Percentiles rank a stretch among this genome's conserved stretches.
Evolutionary conservation across 2,888 invertebrate genomes (phyloP).

Genomic region (Tricholauxania praeusta): DNA sequence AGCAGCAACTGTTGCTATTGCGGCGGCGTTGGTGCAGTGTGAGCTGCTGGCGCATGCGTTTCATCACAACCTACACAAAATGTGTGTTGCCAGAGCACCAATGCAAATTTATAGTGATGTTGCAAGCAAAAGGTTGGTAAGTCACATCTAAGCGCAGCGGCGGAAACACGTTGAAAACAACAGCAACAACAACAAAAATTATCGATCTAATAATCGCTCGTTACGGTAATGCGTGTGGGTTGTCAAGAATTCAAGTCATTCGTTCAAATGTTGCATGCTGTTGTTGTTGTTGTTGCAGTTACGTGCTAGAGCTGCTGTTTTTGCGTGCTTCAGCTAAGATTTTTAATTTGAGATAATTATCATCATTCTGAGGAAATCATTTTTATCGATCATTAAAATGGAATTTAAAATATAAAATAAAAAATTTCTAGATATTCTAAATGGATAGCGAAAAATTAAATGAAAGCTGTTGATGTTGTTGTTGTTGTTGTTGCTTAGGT

Average conservation of each 20-base stretch:
- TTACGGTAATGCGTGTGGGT: constrained; percentile 1
- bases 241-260: constrained; percentile 14
- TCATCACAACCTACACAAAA: constrained; percentile 8
- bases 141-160: constrained; percentile 13
- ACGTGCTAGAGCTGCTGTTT: too few relatives aligned
- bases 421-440: too few relatives aligned
- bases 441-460: too few relatives aligned
- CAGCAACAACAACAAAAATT: constrained; percentile 2
- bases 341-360: constrained; percentile 17
- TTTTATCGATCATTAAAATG: neutral
- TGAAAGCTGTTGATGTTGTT: too few relatives aligned
- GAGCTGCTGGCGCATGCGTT: constrained; percentile 33
- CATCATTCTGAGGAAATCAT: constrained; percentile 4
- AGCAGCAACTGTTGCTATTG: neutral
- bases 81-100: too few relatives aligned
- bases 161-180: neutral
- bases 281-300: constrained; percentile 1
- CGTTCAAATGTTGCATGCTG: neutral
- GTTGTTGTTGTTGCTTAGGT: too few relatives aligned
- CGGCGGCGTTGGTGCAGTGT: neutral
- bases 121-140: neutral
- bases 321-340: neutral
- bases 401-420: too few relatives aligned
- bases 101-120: constrained; percentile 17
- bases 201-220: constrained; percentile 8